Evolutionary conservation across 2,888 invertebrate genomes (phyloP), one percentile per base, ranked within the genome.

Genomic region (Hirtodrosophila alboralis): DNA sequence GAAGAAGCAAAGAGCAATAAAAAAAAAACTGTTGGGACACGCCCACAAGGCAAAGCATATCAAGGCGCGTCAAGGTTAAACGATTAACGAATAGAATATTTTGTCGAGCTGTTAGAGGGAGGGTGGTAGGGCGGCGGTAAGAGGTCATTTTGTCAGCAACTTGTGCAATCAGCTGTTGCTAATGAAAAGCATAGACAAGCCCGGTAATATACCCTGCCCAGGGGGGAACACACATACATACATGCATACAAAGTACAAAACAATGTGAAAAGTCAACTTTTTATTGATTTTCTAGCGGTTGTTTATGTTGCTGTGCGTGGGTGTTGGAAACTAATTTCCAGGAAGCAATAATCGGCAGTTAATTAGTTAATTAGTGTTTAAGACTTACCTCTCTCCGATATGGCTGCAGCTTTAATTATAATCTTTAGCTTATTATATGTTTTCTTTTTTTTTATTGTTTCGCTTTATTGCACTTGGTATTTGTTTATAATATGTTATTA

Each of bases 111-210:
- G 27, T 6, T 31, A 30, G 21, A 23, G 47, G 31, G 43, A 31
- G 30, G 47, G 57, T 47, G 54, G 48, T 45, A 30, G 47, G 8
- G 14, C n/a, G 9, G 40, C 54, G 65, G 54, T 56, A 33, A 36
- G 49, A 58, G 64, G 51, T 51, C 75, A 58, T 18, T 60, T 63
- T 58, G 79, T 62, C 65, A 64, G 78, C 66, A 56, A 47, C 75
- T 84, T 85, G 79, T 75, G 71, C 74, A 83, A 85, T 83, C 81
- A 83, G 86, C 81, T 83, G 86, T 85, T 83, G 84, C 68, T 85
- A 85, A 81, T 80, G 83, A 84, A 84, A 84, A 72, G 62, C 47
- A 63, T 63, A 60, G 59, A 47, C 57, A 57, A 61, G 52, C 44
- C 41, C n/a, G n/a, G n/a, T 12, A 27, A 6, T 12, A 12, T 1